Percentiles rank a stretch among this genome's conserved stretches.
Conservation (phyloP, 2,113 vertebrate species). For the Lasiurus cinereus region DNA sequence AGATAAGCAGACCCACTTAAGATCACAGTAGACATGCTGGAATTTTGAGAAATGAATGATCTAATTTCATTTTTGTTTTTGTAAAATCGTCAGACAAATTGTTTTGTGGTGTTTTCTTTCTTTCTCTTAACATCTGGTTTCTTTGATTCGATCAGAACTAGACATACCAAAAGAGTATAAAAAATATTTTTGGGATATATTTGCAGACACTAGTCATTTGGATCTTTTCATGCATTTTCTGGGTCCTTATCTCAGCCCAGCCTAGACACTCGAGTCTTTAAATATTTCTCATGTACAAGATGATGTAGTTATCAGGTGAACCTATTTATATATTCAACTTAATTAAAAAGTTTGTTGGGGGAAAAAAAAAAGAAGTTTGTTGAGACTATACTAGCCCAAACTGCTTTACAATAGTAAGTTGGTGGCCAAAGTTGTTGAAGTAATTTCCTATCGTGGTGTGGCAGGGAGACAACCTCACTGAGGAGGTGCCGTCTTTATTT, state of each 20-base stretch:
- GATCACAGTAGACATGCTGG: conserved; percentile 69
- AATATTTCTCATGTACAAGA: conserved; percentile 55
- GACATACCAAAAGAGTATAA: conserved; percentile 79
- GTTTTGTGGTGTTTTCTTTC: conserved; percentile 62
- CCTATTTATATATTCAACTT: conserved; percentile 4
- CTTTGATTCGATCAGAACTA: conserved; percentile 74
- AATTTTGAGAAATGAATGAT: conserved; percentile 82
- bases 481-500: background rate
- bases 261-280: conserved; percentile 62
- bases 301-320: conserved; percentile 54
- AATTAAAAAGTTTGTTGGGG: conserved; percentile 24
- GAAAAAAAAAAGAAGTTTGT: background rate
- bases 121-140: conserved; percentile 76
- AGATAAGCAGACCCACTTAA: conserved; percentile 79
- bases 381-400: background rate
- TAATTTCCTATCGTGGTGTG: background rate
- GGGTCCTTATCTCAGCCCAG: conserved; percentile 71
- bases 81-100: conserved; percentile 78
- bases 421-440: background rate
- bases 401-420: background rate
- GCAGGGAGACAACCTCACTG: background rate
- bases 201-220: conserved; percentile 81
- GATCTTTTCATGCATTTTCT: conserved; percentile 72
- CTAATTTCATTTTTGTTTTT: conserved; percentile 82
- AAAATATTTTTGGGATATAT: conserved; percentile 79